Percentiles rank a stretch among this genome's conserved stretches.
phyloP scores from a whole-genome alignment of 2,888 invertebrate genomes.

The Caradrina clavipalpis region DNA sequence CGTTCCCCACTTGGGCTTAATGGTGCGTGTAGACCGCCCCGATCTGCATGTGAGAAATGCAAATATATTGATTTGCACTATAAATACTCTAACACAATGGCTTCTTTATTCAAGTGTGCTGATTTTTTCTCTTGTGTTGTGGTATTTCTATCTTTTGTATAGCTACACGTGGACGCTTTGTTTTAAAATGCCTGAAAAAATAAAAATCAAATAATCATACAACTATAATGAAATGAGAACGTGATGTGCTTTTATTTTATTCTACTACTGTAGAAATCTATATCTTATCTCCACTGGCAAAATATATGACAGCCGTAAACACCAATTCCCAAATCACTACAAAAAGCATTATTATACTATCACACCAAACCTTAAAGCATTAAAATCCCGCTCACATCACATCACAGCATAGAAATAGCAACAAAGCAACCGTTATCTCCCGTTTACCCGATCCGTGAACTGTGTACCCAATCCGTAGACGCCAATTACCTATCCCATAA shows the following conservation, averaged over 20 bases:
- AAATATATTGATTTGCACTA: slow-evolving; percentile 53
- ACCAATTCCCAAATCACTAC: slow-evolving; percentile 6
- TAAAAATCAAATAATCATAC: background rate
- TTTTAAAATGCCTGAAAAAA: background rate
- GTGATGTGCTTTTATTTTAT: background rate
- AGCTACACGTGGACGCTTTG: background rate
- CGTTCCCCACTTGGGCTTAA: slow-evolving; percentile 65
- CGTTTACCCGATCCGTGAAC: slow-evolving; percentile 70
- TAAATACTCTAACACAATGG: slow-evolving; percentile 40
- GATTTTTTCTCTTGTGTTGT: slow-evolving; percentile 16
- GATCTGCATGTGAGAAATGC: slow-evolving; percentile 60
- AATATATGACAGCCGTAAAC: slow-evolving; percentile 25
- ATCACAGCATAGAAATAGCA: slow-evolving; percentile 53
- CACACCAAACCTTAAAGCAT: slow-evolving; percentile 49
- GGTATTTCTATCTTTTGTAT: background rate
- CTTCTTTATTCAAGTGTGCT: slow-evolving; percentile 30
- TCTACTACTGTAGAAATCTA: background rate
- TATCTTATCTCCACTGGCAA: background rate
- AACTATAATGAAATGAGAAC: background rate
- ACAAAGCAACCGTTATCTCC: slow-evolving; percentile 69
- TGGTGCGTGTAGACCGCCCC: slow-evolving; percentile 62
- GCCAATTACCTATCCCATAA: slow-evolving; percentile 84
- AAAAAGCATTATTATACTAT: background rate
- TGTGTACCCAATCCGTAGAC: slow-evolving; percentile 75
- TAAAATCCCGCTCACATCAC: slow-evolving; percentile 33